Evolutionary conservation across 2,113 vertebrate genomes (phyloP), one percentile per base, ranked within the genome.

Genomic region (Serinus canaria): DNA sequence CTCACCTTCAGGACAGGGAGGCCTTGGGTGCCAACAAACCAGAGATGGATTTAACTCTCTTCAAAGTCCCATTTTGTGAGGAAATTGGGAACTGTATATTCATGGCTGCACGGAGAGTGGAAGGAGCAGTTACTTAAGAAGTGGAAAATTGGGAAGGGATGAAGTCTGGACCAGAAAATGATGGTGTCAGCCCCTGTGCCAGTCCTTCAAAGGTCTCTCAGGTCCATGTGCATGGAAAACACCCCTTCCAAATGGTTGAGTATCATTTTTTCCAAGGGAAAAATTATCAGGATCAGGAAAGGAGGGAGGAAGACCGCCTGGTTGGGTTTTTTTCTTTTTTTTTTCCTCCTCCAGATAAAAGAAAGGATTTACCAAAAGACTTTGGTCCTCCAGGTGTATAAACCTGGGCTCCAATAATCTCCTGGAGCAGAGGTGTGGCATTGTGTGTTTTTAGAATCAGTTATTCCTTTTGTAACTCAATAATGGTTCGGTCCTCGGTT

Each of bases 241-340:
- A 74, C 3, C 15, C 24, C 62, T 35, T 70, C n/a, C 73, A 44
- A 25, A 11, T 3, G 69, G 15, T 0, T 52, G 15, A 68, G 3
- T 1, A 18, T 3, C 0, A 2, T 24, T 33, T 25, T 47, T 67
- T 22, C 24, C 2, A 24, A n/a, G 20, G 33, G 30, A 43, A 69
- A 87, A 47, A 23, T 11, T 9, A 35, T 15, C 6, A 92, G 9
- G 10, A 6, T 28, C 6, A 52, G 46, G 21, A 68, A 55, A 76
- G 13, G 25, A 56, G 5, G 10, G 6, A 41, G 4, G 17, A 56
- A 79, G 5, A 17, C 1, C 18, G 2, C 2, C 7, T 70, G 8
- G 0, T 6, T n/a, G 15, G 11, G 10, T 18, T 20, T 16, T 12
- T 28, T 12, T 14, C 7, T 13, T 4, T 11, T 46, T 39, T 17